Evolutionary conservation across 1,140 invertebrate species (phyloP), one percentile per base, ranked within the genome.

Genomic region (Drosophila mayri): DNA sequence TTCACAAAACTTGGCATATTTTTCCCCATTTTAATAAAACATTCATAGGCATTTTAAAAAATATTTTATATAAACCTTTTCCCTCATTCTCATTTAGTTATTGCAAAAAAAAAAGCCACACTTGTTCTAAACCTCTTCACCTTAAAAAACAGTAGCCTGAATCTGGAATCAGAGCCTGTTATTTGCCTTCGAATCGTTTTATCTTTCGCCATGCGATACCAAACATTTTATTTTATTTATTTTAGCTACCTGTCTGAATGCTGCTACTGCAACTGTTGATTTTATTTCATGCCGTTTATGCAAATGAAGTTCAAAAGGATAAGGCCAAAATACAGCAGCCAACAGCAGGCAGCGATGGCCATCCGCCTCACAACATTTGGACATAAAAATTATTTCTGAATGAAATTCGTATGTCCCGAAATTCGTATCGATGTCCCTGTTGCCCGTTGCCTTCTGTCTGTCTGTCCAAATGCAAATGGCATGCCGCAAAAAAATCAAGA

Each of bases 321-420:
- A 90, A 90, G 86, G 70, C 85, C 85, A 84, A 84, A 81, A 81
- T 68, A 82, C 79, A 87, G 64, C 63, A 71, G 59, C 43, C 75
- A 70, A 41, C 20, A 49, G 55, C 65, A 54, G 20, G 37, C 28
- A 47, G 47, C 47, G 6, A 12, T 11, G 49, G n/a, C 49, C 49
- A 32, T 50, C 49, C 49, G 64, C 70, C 57, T 38, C 55, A 40
- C 85, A 88, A 71, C 85, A 82, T 86, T 86, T 79, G 83, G 83
- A 90, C 74, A 88, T 88, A 88, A 90, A 88, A 90, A 90, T 90
- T 90, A 85, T 90, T 90, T 79, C 86, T 90, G 85, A 90, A 90
- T 90, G 85, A 90, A 90, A 87, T 86, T 81, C 78, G 78, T 81
- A 70, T 80, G 77, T 73, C 70, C 70, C 77, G 78, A 81, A 81